phyloP scores from a whole-genome alignment of 2,113 vertebrate genomes.

The Psittacus erithacus region DNA sequence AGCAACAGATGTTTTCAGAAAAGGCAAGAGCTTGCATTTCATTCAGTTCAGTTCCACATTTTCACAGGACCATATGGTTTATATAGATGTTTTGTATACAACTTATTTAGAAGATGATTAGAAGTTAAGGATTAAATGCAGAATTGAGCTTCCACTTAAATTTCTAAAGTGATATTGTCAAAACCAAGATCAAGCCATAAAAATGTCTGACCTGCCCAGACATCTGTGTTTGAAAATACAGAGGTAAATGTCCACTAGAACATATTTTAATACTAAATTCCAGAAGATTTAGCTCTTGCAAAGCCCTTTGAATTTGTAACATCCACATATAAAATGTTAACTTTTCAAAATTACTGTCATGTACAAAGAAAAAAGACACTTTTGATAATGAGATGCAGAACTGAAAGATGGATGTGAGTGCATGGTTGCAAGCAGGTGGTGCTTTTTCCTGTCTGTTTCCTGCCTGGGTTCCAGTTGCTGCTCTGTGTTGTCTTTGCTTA shows the following conservation, averaged over 20 bases:
- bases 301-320: not conserved
- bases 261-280: not conserved
- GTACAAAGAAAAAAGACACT: not conserved
- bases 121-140: not conserved
- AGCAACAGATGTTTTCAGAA: slow-evolving; percentile 17
- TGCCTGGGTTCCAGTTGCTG: not conserved
- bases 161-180: not conserved
- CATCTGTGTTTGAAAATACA: not conserved
- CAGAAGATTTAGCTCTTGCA: not conserved
- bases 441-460: not conserved
- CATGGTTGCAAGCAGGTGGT: not conserved
- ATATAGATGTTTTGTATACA: not conserved
- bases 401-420: not conserved
- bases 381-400: not conserved
- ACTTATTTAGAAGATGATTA: not conserved
- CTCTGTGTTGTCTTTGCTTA: accelerated
- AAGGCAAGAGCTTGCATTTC: slow-evolving; percentile 14
- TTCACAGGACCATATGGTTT: slow-evolving; percentile 11
- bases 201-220: not conserved
- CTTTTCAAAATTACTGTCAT: not conserved
- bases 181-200: not conserved
- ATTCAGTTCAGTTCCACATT: not conserved
- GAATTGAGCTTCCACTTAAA: not conserved
- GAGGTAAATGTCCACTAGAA: not conserved
- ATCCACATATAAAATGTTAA: not conserved